Base-by-base conservation (phyloP, 2,888 invertebrate species). In the Limnephilus rhombicus region DNA sequence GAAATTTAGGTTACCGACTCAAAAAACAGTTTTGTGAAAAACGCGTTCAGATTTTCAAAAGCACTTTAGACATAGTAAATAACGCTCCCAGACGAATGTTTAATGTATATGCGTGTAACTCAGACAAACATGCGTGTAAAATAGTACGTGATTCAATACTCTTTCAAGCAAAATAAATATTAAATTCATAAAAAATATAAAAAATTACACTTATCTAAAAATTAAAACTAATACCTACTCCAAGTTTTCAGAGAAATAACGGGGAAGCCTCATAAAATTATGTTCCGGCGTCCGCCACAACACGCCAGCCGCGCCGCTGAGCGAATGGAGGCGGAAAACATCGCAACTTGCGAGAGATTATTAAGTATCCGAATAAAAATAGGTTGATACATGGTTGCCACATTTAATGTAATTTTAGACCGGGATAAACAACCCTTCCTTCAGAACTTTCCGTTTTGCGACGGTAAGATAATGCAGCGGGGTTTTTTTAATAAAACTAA, bases 281-380 rank as follows among this genome's bases (percentile, higher is more conserved):
- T 24, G 24, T 88, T 41, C n/a, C 7, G 24, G 3, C 45, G 41
- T 85, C 45, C n/a, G 15, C 88, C 31, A 18, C 68, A 24, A 68
- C 68, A n/a, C 9, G 49, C 49, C 15, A 53, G 49, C 49, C 15
- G 86, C 12, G 15, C 12, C 31, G 37, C 49, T n/a, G 83, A 88
- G 85, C 88, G 83, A 80, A 31, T 13, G 68, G 90, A 80, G 80
- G 81, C 53, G 90, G 81, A 85, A 92, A 87, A 88, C 89, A 90
- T 85, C 45, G 90, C 90, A 49, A 90, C 87, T 92, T 91, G 92
- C 34, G 91, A 80, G 90, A 90, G 90, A 92, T 93, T 92, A 93
- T 93, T 93, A 92, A 93, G 90, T 85, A 86, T 45, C 88, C 53
- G 80, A 93, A 93, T 89, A 92, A 93, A 93, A 92, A 88, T 86